These are phyloP conservation scores for Agrochola litura DNA, from an alignment of 2,888 invertebrate genomes.

Conservation along the genomic window DNA sequence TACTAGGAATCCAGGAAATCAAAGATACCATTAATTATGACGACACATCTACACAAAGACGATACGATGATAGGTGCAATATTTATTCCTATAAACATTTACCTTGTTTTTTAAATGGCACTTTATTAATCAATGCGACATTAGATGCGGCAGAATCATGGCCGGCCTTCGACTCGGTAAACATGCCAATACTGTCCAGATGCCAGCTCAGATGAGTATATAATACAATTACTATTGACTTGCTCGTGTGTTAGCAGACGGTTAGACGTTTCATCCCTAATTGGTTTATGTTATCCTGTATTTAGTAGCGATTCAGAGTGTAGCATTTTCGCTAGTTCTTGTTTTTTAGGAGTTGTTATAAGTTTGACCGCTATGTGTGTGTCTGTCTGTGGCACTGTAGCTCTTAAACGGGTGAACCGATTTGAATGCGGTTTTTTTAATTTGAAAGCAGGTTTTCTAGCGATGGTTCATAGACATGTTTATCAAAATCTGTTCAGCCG, in stretches of 20 bases:
- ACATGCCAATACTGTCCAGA: slow-evolving; percentile 56
- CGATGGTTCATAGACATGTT: no score
- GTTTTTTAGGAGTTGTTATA: no score
- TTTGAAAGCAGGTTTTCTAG: no score
- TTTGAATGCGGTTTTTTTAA: no score
- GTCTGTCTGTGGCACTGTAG: no score
- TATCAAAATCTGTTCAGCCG: no score
- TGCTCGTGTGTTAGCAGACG: slow-evolving; percentile 38
- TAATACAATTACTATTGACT: slow-evolving; percentile 62
- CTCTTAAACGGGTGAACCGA: no score
- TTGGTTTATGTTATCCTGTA: slow-evolving; percentile 53
- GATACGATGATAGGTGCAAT: slow-evolving; percentile 29
- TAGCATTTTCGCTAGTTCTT: neutral
- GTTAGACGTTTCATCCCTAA: slow-evolving; percentile 51
- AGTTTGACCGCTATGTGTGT: no score
- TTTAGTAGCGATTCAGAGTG: neutral
- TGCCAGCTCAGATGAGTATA: slow-evolving; percentile 39
- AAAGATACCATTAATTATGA: slow-evolving; percentile 35
- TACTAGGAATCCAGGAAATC: slow-evolving; percentile 47
- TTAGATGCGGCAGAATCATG: slow-evolving; percentile 45
- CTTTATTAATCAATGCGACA: slow-evolving; percentile 45
- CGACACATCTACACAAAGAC: slow-evolving; percentile 31
- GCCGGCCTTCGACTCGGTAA: slow-evolving; percentile 42
- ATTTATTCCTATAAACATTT: slow-evolving; percentile 38
- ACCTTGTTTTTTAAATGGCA: slow-evolving; percentile 41